Conservation (phyloP, 2,797 vertebrate genomes). For the Halcyon leucocephala region DNA sequence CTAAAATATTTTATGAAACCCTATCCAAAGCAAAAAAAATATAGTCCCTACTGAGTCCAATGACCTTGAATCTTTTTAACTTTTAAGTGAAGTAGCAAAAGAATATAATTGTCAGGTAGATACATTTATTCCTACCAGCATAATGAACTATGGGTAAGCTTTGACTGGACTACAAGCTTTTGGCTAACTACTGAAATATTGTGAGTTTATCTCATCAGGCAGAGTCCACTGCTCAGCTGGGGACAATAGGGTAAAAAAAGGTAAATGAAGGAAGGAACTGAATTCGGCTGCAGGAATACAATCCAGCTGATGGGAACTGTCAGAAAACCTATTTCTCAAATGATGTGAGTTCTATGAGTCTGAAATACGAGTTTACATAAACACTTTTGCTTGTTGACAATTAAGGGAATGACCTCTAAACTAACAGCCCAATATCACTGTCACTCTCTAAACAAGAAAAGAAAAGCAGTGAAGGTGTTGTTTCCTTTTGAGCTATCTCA, state of each 20-base stretch:
- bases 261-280: background rate
- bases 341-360: background rate
- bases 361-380: background rate
- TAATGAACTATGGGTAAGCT: background rate
- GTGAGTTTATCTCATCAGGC: background rate
- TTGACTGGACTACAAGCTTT: background rate
- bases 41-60: background rate
- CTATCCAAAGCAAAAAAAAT: background rate
- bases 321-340: background rate
- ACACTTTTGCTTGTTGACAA: background rate
- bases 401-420: background rate
- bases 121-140: background rate
- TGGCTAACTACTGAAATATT: background rate
- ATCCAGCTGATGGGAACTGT: background rate
- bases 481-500: background rate
- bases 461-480: background rate
- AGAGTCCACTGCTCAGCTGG: background rate
- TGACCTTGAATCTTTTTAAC: background rate
- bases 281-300: background rate
- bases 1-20: background rate
- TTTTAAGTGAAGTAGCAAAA: background rate
- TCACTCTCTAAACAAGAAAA: background rate
- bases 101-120: rapidly evolving
- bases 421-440: background rate
- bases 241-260: background rate